Percentiles rank a stretch among this genome's conserved stretches.
phyloP scores from a whole-genome alignment of 1,140 invertebrate genomes.

The Dendroctonus valens region DNA sequence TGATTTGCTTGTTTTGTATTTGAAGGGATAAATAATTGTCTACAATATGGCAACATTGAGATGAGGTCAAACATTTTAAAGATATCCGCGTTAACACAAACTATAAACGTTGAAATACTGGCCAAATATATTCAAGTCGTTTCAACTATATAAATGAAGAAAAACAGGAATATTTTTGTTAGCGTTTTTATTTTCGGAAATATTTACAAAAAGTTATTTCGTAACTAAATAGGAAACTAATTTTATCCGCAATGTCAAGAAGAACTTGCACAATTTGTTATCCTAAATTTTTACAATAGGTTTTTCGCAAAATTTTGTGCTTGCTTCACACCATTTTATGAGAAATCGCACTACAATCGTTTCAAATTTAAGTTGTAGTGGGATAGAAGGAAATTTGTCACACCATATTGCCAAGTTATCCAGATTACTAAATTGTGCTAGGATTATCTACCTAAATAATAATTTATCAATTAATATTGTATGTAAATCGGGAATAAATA shows the following conservation, averaged over 20 bases:
- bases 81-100: too few relatives aligned
- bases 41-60: too few relatives aligned
- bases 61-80: too few relatives aligned
- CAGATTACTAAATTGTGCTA: not conserved
- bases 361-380: conserved; percentile 1
- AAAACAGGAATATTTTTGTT: conserved; percentile 3
- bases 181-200: conserved; percentile 24
- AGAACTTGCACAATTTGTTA: conserved; percentile 20
- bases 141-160: not conserved
- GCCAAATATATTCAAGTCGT: not conserved
- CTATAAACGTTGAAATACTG: too few relatives aligned
- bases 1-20: too few relatives aligned
- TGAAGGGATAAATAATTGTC: too few relatives aligned
- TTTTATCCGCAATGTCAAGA: conserved; percentile 5
- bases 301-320: conserved; percentile 2
- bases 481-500: too few relatives aligned
- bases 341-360: not conserved
- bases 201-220: conserved; percentile 22
- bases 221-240: conserved; percentile 18
- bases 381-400: not conserved
- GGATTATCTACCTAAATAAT: too few relatives aligned
- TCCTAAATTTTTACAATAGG: conserved; percentile 1
- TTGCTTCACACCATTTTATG: not conserved
- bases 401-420: not conserved
- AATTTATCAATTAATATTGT: too few relatives aligned